A percentile compares a stretch with the other conserved stretches of the same genome.
These are phyloP conservation scores for Enteromius afrohamiltoni DNA, from an alignment of 2,797 vertebrate genomes.

Conservation along the genomic window DNA sequence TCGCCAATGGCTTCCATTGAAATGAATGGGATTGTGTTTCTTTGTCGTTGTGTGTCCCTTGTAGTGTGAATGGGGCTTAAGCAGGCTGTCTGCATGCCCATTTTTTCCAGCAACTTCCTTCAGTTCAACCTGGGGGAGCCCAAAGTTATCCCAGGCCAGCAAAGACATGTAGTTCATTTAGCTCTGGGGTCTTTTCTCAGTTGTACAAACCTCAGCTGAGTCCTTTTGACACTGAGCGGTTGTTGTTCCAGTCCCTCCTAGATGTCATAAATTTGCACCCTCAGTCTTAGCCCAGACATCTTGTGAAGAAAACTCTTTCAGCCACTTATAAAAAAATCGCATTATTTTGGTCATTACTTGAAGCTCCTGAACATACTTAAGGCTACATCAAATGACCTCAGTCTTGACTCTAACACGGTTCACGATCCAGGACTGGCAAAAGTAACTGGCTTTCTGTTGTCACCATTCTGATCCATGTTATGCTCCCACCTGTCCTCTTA, in stretches of 20 bases:
- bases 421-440: not conserved
- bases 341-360: not conserved
- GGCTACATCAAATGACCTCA: not conserved
- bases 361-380: not conserved
- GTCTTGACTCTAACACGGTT: not conserved
- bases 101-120: not conserved
- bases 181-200: not conserved
- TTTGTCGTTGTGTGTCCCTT: no score
- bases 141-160: not conserved
- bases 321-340: no score
- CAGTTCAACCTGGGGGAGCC: not conserved
- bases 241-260: not conserved
- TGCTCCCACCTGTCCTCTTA: not conserved
- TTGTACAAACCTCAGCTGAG: not conserved
- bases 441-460: not conserved
- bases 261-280: not conserved
- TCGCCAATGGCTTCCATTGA: no score
- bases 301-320: not conserved
- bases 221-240: not conserved
- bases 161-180: not conserved
- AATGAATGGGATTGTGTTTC: no score
- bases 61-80: not conserved
- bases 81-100: not conserved
- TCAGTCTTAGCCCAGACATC: not conserved
- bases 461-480: no score